These are phyloP conservation scores for Naso thynnoides DNA, from an alignment of 2,797 vertebrate genomes.

Conservation along the genomic window DNA sequence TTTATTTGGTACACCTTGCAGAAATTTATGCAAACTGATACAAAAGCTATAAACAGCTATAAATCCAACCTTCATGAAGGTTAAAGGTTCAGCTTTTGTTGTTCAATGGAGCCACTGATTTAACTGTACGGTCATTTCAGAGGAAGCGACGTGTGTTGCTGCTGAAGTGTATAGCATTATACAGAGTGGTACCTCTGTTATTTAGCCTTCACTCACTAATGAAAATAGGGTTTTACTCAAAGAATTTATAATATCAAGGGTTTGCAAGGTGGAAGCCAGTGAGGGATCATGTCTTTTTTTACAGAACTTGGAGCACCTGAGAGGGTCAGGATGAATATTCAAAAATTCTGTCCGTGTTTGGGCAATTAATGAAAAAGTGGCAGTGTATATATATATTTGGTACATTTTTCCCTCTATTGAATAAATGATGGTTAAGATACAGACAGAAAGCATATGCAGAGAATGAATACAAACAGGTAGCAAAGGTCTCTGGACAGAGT, in stretches of 20 bases:
- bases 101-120: neutral
- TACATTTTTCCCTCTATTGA: neutral
- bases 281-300: neutral
- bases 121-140: neutral
- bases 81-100: neutral
- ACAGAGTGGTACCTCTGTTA: neutral
- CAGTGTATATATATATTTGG: neutral
- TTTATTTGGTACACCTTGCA: too few relatives aligned
- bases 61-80: too few relatives aligned
- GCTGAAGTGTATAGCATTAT: neutral
- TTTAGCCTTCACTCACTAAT: neutral
- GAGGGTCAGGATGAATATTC: neutral
- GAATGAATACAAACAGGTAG: neutral
- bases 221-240: neutral
- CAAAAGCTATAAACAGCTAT: neutral
- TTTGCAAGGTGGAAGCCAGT: neutral
- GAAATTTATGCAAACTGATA: too few relatives aligned
- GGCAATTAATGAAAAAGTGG: neutral
- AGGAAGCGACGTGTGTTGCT: neutral
- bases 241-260: neutral
- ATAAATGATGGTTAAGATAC: neutral
- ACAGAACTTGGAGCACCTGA: neutral
- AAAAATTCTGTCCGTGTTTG: neutral
- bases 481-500: too few relatives aligned
- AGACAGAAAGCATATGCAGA: neutral